Evolutionary conservation across 2,113 vertebrate species (phyloP).

Genomic region (Tautogolabrus adspersus): DNA sequence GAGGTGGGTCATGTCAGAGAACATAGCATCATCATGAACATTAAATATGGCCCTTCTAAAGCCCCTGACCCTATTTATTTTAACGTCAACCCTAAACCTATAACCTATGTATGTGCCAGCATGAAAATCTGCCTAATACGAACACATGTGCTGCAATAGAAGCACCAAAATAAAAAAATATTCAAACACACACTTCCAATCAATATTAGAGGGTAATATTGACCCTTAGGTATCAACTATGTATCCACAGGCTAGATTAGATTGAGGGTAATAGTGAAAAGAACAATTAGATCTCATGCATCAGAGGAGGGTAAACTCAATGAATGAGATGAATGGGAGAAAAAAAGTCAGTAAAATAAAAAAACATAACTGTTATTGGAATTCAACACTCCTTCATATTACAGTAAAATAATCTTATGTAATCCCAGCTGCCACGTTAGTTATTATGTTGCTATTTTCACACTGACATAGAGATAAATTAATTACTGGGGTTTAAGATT

Average conservation of each 20-base stretch:
- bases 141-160: not conserved
- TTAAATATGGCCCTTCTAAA: conserved; percentile 7
- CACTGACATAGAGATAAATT: too few species aligned
- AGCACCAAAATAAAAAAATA: not conserved
- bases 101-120: too few species aligned
- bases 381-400: too few species aligned
- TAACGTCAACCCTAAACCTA: not conserved
- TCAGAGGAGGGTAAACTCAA: not conserved
- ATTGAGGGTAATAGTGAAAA: not conserved
- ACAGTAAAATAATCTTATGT: too few species aligned
- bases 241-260: not conserved
- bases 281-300: not conserved
- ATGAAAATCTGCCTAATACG: not conserved
- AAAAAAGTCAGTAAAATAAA: too few species aligned
- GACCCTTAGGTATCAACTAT: not conserved
- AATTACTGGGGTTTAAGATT: too few species aligned
- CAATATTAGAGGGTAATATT: not conserved
- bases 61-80: not conserved
- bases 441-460: too few species aligned
- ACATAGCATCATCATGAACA: conserved; percentile 11
- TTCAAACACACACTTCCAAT: not conserved
- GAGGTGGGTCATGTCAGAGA: not conserved
- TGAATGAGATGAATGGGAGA: conserved; percentile 13
- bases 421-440: too few species aligned
- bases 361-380: too few species aligned